A percentile compares a stretch with the other conserved stretches of the same genome.
phyloP scores from a whole-genome alignment of 2,888 invertebrate species.

The Drosophila diplacantha region DNA sequence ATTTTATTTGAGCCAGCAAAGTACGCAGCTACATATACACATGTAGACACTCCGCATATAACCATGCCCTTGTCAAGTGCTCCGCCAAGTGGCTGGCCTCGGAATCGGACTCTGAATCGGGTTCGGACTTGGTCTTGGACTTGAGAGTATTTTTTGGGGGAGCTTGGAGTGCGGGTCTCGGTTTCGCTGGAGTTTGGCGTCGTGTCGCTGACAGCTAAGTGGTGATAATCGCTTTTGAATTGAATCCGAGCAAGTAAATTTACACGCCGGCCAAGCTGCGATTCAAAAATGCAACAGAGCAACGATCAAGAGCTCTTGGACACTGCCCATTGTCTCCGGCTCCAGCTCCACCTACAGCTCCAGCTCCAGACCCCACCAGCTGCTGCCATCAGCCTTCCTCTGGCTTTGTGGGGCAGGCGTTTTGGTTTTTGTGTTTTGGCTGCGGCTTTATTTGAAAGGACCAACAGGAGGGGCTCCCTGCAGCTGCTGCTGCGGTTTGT shows the following conservation, averaged over 20 bases:
- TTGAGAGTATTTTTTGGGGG: conserved; percentile 13
- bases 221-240: conserved; percentile 72
- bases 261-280: conserved; percentile 63
- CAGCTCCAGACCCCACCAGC: neutral
- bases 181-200: conserved; percentile 46
- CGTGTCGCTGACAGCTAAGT: conserved; percentile 72
- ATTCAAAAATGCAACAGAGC: conserved; percentile 65
- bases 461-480: conserved; percentile 1
- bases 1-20: conserved; percentile 56
- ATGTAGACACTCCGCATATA: conserved; percentile 24
- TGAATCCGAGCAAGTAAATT: conserved; percentile 64
- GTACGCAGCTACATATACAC: conserved; percentile 33
- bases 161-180: conserved; percentile 32
- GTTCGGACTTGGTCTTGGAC: conserved; percentile 30
- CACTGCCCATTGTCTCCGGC: conserved; percentile 31
- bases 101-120: conserved; percentile 48
- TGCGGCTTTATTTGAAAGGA: conserved; percentile 50
- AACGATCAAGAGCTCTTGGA: conserved; percentile 16
- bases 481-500: conserved; percentile 51
- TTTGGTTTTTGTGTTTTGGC: conserved; percentile 38
- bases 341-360: neutral
- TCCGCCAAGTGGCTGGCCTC: conserved; percentile 33
- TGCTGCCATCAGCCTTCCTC: conserved; percentile 14
- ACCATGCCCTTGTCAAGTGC: conserved; percentile 43
- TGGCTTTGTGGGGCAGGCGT: conserved; percentile 19